Percentiles rank a stretch among this genome's conserved stretches.
phyloP scores from a whole-genome alignment of 1,140 invertebrate species.

The Oncopeltus fasciatus region DNA sequence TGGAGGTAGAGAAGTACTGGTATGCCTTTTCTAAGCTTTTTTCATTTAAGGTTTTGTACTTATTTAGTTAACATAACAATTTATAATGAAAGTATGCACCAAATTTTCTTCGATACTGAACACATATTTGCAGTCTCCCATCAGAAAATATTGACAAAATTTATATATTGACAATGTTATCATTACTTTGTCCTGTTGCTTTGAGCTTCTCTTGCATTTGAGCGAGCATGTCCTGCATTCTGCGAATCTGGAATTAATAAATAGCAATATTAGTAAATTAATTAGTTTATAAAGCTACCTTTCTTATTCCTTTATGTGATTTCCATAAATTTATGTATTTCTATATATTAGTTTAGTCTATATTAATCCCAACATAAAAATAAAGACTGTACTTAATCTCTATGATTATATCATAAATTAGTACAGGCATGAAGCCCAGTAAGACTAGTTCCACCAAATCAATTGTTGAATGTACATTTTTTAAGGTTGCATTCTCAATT shows the following conservation, averaged over 20 bases:
- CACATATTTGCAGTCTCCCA: not conserved
- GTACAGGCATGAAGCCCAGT: too few relatives aligned
- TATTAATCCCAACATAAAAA: too few relatives aligned
- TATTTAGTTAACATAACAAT: not conserved
- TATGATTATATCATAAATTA: too few relatives aligned
- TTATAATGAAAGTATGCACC: not conserved
- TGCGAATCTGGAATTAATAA: constrained; percentile 53
- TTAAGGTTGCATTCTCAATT: too few relatives aligned
- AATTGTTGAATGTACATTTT: too few relatives aligned
- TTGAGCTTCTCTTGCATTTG: constrained; percentile 95
- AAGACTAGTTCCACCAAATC: too few relatives aligned
- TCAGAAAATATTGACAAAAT: not conserved
- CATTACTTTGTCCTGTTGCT: constrained; percentile 44
- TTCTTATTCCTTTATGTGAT: too few relatives aligned
- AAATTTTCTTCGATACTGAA: not conserved
- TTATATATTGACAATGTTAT: constrained; percentile 14
- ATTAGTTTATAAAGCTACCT: not conserved
- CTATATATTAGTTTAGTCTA: too few relatives aligned
- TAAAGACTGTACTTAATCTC: too few relatives aligned
- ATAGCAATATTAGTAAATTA: constrained; percentile 9
- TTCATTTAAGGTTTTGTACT: not conserved
- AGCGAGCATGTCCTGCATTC: constrained; percentile 91
- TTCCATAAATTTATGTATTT: too few relatives aligned
- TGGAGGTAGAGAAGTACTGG: too few relatives aligned
- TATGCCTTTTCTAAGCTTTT: not conserved